Conservation (phyloP, 2,113 vertebrate genomes). For the Recurvirostra avosetta region DNA sequence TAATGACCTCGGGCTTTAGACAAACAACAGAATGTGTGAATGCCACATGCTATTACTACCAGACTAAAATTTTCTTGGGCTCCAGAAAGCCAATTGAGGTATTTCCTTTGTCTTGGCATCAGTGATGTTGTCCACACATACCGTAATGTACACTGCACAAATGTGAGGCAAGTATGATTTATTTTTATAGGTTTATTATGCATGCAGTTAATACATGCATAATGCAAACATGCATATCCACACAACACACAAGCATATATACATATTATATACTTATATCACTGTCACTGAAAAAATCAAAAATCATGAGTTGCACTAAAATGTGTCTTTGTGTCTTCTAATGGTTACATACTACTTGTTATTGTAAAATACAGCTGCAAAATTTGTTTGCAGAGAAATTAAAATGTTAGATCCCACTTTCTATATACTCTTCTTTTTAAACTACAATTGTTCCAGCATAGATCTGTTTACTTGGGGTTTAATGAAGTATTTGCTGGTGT, state of each 20-base stretch:
- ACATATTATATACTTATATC: background rate
- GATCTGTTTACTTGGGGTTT: background rate
- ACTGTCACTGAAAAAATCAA: background rate
- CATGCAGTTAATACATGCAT: constrained; percentile 35
- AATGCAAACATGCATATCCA: constrained; percentile 1
- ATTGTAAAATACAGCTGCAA: background rate
- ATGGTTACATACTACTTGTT: background rate
- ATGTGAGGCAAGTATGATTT: background rate
- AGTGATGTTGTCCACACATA: background rate
- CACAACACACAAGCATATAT: background rate
- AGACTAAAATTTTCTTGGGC: background rate
- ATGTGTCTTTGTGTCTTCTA: background rate
- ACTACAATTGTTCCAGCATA: background rate
- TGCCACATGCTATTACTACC: background rate
- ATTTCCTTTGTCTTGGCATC: constrained; percentile 26
- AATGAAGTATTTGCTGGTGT: background rate
- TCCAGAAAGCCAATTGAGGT: background rate
- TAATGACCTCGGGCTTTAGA: constrained; percentile 25
- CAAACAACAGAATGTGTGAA: constrained; percentile 9
- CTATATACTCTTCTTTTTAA: background rate
- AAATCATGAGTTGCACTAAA: constrained; percentile 2
- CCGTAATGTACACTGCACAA: background rate
- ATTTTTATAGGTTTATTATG: constrained; percentile 29
- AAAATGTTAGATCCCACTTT: background rate
- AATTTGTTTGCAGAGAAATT: constrained; percentile 1